phyloP scores from a whole-genome alignment of 2,113 vertebrate species.

The Condylura cristata region DNA sequence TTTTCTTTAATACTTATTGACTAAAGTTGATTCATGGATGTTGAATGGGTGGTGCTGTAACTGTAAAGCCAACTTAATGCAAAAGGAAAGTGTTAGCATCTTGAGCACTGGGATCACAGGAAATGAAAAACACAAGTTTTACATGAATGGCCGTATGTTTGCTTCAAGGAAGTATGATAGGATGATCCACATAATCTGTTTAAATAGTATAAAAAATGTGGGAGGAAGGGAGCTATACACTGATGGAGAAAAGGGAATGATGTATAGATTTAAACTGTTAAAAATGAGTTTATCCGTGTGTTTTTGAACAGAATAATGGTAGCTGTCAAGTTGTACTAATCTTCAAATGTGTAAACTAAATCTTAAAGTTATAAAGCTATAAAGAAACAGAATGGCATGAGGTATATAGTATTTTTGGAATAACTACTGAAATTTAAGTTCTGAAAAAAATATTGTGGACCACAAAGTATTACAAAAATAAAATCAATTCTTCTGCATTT shows the following conservation, averaged over 20 bases:
- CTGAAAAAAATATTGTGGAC: background rate
- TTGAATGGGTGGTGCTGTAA: background rate
- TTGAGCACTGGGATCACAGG: background rate
- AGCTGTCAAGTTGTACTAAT: background rate
- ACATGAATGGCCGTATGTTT: background rate
- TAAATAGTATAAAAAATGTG: conserved; percentile 27
- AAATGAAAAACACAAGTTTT: conserved; percentile 47
- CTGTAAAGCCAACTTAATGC: background rate
- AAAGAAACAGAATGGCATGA: background rate
- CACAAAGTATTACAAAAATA: background rate
- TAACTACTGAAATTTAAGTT: conserved; percentile 19
- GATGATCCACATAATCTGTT: background rate
- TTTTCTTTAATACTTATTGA: background rate
- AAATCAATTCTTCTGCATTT: conserved; percentile 14
- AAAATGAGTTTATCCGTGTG: background rate
- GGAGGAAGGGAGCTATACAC: background rate
- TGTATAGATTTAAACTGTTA: background rate
- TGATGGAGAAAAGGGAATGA: background rate
- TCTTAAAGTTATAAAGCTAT: background rate
- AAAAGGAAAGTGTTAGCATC: background rate
- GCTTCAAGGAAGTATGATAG: background rate
- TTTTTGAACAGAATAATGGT: background rate
- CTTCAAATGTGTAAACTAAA: background rate
- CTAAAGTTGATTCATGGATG: background rate
- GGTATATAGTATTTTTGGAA: background rate